Evolutionary conservation across 2,113 vertebrate genomes (phyloP).

Genomic region (Bubalus kerabau): DNA sequence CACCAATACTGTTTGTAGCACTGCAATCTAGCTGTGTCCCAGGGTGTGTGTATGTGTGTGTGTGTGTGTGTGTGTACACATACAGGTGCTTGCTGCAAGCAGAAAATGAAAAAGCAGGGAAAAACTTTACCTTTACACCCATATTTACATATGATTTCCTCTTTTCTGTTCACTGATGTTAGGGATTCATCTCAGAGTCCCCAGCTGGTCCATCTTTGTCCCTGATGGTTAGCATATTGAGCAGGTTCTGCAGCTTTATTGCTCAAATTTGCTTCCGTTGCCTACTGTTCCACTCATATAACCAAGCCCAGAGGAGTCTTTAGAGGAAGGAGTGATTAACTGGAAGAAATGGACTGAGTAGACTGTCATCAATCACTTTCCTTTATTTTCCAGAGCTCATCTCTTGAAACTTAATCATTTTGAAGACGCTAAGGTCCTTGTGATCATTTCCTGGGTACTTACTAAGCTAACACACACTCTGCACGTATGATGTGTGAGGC

Average conservation of each 20-base stretch:
- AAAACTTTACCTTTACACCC: neutral
- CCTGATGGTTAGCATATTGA: conserved; percentile 22
- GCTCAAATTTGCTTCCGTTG: conserved; percentile 36
- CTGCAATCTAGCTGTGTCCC: conserved; percentile 64
- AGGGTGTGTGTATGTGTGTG: neutral
- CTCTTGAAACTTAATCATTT: conserved; percentile 58
- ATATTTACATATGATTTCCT: neutral
- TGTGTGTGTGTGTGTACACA: neutral
- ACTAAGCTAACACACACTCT: conserved; percentile 17
- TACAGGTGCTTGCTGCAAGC: neutral
- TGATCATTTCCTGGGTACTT: conserved; percentile 42
- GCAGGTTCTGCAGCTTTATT: neutral
- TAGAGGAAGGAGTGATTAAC: conserved; percentile 61
- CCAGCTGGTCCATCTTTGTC: conserved; percentile 51
- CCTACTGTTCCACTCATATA: conserved; percentile 38
- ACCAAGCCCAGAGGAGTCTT: conserved; percentile 37
- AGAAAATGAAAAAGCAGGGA: neutral
- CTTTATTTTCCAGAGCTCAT: conserved; percentile 55
- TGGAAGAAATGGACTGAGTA: conserved; percentile 50
- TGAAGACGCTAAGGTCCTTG: conserved; percentile 36
- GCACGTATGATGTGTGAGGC: neutral
- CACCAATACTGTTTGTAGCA: conserved; percentile 66
- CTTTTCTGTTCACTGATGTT: conserved; percentile 7
- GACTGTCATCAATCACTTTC: conserved; percentile 48
- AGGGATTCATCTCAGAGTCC: neutral